Evolutionary conservation across 1,140 invertebrate species (phyloP).

Genomic region (Drosophila kohkoa): DNA sequence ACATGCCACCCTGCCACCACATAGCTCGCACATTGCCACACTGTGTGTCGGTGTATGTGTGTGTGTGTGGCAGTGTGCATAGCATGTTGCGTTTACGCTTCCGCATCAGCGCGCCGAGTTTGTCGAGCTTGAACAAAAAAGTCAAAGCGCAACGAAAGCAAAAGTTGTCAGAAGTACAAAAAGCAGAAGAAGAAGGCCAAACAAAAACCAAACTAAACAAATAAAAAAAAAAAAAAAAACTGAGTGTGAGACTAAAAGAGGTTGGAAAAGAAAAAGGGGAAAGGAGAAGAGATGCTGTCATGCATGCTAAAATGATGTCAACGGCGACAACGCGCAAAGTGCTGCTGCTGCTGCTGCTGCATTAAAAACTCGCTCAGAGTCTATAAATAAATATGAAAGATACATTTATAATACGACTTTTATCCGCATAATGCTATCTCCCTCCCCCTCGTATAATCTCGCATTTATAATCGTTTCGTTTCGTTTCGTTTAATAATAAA

Average conservation of each 20-base stretch:
- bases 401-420: slow-evolving; percentile 5
- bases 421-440: neutral
- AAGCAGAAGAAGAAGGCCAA: slow-evolving; percentile 31
- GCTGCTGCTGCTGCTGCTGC: neutral
- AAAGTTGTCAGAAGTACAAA: slow-evolving; percentile 15
- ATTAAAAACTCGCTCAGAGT: slow-evolving; percentile 24
- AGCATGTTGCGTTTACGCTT: slow-evolving; percentile 47
- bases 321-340: slow-evolving; percentile 36
- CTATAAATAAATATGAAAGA: slow-evolving; percentile 3
- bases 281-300: slow-evolving; percentile 32
- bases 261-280: neutral
- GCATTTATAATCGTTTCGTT: neutral
- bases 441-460: neutral
- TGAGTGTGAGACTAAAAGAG: neutral
- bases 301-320: slow-evolving; percentile 69
- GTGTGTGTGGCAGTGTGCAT: neutral
- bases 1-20: neutral
- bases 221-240: slow-evolving; percentile 57
- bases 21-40: neutral
- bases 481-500: slow-evolving; percentile 4
- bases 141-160: slow-evolving; percentile 34
- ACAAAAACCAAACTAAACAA: slow-evolving; percentile 63
- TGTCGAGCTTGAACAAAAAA: slow-evolving; percentile 35
- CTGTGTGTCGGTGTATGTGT: neutral
- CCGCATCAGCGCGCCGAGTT: slow-evolving; percentile 58